phyloP scores from a whole-genome alignment of 2,888 invertebrate species.

The Drosophila lutescens region DNA sequence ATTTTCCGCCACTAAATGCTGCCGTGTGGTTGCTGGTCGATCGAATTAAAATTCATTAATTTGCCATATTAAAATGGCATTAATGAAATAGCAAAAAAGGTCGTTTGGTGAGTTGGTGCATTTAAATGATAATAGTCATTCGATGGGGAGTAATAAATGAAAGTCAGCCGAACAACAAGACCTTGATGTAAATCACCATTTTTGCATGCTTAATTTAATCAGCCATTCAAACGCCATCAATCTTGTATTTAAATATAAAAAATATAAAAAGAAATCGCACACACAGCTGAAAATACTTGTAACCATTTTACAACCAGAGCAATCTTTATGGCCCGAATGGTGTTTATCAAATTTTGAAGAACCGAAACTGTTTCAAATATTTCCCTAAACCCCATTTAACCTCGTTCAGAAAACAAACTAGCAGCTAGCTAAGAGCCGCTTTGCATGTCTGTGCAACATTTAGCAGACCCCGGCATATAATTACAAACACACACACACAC shows the following conservation, averaged over 20 bases:
- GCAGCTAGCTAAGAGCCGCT: slow-evolving; percentile 40
- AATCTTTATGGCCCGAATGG: not conserved
- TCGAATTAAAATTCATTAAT: slow-evolving; percentile 61
- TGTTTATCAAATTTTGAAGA: not conserved
- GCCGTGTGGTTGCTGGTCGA: slow-evolving; percentile 32
- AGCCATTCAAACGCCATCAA: slow-evolving; percentile 25
- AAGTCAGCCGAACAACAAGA: slow-evolving; percentile 24
- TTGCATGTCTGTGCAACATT: slow-evolving; percentile 64
- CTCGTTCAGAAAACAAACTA: slow-evolving; percentile 57
- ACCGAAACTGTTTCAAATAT: slow-evolving; percentile 17
- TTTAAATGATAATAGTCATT: slow-evolving; percentile 65
- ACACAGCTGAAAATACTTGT: not conserved
- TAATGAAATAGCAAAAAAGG: slow-evolving; percentile 60
- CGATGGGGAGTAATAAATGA: slow-evolving; percentile 46
- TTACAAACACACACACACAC: slow-evolving; percentile 49
- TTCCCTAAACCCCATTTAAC: slow-evolving; percentile 15
- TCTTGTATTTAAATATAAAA: slow-evolving; percentile 8
- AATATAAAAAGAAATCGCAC: not conserved
- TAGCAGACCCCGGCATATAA: slow-evolving; percentile 57
- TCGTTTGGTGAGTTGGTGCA: slow-evolving; percentile 43
- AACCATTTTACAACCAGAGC: not conserved
- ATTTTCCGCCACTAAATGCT: slow-evolving; percentile 46
- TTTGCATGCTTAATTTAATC: slow-evolving; percentile 33
- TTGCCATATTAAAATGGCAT: slow-evolving; percentile 59
- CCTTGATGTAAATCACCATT: slow-evolving; percentile 13